A percentile compares a stretch with the other conserved stretches of the same genome.
These are phyloP conservation scores for Biston betularia DNA, from an alignment of 2,888 invertebrate genomes.

Conservation along the genomic window DNA sequence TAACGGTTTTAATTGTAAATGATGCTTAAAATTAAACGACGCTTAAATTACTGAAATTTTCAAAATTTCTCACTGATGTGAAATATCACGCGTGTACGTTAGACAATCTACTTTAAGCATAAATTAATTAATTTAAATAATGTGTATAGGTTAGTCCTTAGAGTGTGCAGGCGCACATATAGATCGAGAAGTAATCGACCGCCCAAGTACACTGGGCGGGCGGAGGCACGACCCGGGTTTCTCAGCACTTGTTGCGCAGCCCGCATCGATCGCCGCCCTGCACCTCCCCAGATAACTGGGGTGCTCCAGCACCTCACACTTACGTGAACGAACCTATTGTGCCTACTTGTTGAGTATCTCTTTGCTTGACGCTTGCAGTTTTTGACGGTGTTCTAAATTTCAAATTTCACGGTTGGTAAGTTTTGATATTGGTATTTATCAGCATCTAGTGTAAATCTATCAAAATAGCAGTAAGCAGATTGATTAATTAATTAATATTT, in stretches of 20 bases:
- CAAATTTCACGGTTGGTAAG: background rate
- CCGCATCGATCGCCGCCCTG: constrained; percentile 70
- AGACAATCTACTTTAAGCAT: no score
- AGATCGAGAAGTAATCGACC: constrained; percentile 4
- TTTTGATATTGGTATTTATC: background rate
- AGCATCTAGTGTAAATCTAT: no score
- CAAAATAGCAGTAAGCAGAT: no score
- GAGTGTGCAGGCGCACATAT: constrained; percentile 27
- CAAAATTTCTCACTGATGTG: no score
- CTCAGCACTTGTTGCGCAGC: constrained; percentile 77
- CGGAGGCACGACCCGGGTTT: constrained; percentile 44
- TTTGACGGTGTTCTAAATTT: background rate
- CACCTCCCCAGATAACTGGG: constrained; percentile 37
- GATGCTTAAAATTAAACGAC: no score
- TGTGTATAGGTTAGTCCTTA: no score
- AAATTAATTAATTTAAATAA: no score
- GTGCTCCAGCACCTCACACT: constrained; percentile 17
- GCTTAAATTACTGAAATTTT: no score
- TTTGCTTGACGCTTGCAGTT: constrained; percentile 14
- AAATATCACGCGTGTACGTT: no score
- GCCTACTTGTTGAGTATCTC: constrained; percentile 30
- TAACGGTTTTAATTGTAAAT: no score
- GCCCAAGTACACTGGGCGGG: constrained; percentile 18
- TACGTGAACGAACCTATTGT: constrained; percentile 20
- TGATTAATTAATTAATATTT: no score